Conservation (phyloP, 2,113 vertebrate genomes). For the Lamprologus sp. region DNA sequence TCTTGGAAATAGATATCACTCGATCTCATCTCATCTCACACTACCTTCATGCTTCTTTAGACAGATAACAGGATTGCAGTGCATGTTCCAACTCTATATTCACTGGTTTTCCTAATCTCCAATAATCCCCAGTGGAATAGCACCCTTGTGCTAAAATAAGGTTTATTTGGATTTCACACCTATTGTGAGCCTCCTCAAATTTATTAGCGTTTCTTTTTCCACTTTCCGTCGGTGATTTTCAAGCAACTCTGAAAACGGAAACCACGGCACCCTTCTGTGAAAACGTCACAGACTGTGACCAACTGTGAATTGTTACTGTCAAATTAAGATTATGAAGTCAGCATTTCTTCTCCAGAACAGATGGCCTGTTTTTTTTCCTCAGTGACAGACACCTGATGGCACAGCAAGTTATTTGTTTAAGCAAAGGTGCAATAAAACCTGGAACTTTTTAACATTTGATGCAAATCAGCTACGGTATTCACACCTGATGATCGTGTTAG, state of each 20-base stretch:
- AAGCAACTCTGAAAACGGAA: neutral
- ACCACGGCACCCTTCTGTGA: neutral
- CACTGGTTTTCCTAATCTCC: conserved; percentile 42
- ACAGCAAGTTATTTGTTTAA: neutral
- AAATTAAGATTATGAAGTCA: neutral
- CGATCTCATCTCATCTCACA: conserved; percentile 38
- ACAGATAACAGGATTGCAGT: conserved; percentile 45
- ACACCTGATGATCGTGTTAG: neutral
- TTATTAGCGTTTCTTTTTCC: neutral
- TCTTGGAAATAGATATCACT: too few species aligned
- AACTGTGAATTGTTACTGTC: neutral
- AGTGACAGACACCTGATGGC: neutral
- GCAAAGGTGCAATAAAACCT: neutral
- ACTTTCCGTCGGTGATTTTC: neutral
- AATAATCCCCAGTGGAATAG: conserved; percentile 38
- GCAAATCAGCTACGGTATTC: neutral
- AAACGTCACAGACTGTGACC: neutral
- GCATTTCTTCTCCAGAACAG: neutral
- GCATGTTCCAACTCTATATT: conserved; percentile 28
- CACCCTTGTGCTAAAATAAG: conserved; percentile 26
- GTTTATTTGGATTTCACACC: conserved; percentile 37
- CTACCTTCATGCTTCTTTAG: conserved; percentile 33
- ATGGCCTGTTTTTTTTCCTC: neutral
- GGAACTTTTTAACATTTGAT: neutral
- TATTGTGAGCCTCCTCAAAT: conserved; percentile 14